phyloP scores from a whole-genome alignment of 2,113 vertebrate species.

The Phyllostomus hastatus region DNA sequence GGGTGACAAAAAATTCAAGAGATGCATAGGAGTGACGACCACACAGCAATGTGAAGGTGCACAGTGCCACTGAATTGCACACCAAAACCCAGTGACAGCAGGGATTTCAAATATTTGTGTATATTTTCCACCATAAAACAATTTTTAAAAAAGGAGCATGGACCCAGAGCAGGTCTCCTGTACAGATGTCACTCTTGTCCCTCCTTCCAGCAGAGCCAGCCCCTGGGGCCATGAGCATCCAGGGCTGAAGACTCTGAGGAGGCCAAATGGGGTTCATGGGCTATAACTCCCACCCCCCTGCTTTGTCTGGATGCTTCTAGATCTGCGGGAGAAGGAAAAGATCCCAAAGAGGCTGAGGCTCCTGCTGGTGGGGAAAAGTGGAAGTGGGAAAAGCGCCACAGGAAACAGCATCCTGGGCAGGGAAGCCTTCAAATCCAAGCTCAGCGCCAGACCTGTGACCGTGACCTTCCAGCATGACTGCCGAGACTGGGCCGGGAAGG shows the following conservation, averaged over 20 bases:
- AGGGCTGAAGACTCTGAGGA: background rate
- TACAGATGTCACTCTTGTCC: background rate
- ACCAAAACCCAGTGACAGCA: too few species aligned
- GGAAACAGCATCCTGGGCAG: too few species aligned
- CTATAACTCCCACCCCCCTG: background rate
- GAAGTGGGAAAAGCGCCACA: slow-evolving; percentile 27
- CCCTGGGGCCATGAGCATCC: accelerated
- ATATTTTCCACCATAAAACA: too few species aligned
- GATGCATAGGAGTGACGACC: background rate
- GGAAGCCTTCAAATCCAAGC: background rate
- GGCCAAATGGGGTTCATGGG: accelerated
- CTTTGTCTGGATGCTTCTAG: background rate
- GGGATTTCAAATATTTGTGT: too few species aligned
- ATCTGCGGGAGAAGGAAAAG: background rate
- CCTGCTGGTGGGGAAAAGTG: slow-evolving; percentile 31
- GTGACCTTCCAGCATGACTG: background rate
- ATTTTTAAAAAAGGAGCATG: background rate
- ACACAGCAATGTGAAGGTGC: background rate
- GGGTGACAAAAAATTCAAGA: background rate
- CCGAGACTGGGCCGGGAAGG: background rate
- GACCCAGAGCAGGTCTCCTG: too few species aligned
- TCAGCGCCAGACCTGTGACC: background rate
- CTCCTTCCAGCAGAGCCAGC: accelerated
- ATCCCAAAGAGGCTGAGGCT: background rate
- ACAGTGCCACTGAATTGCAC: background rate